Percentiles rank a stretch among this genome's conserved stretches.
These are phyloP conservation scores for Perizoma affinitatum DNA, from an alignment of 2,888 invertebrate species.

Conservation along the genomic window DNA sequence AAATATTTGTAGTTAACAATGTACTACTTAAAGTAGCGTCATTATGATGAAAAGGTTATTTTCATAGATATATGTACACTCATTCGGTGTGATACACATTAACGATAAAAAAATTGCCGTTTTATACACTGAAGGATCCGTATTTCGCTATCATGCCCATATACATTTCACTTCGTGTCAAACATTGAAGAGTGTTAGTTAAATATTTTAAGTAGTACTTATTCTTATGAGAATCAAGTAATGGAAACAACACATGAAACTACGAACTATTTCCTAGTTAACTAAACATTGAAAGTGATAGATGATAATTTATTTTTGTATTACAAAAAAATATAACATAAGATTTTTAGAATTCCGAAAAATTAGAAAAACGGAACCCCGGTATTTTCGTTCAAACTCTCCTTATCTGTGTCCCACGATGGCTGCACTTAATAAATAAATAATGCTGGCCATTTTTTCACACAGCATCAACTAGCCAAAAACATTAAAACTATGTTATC, in stretches of 20 bases:
- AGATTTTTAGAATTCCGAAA: not conserved
- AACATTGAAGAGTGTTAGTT: conserved; percentile 27
- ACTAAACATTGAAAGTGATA: conserved; percentile 32
- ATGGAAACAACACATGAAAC: not conserved
- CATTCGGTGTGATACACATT: conserved; percentile 13
- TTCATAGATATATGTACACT: conserved; percentile 6
- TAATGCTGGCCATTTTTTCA: no score
- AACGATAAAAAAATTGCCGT: conserved; percentile 27
- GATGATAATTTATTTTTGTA: conserved; percentile 42
- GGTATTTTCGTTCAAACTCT: no score
- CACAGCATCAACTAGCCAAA: no score
- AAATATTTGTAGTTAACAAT: conserved; percentile 24
- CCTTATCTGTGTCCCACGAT: no score
- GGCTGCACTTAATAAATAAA: no score
- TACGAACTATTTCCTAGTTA: not conserved
- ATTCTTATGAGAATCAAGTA: conserved; percentile 28
- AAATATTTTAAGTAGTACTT: conserved; percentile 12
- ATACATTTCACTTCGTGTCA: conserved; percentile 26
- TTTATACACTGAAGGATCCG: conserved; percentile 17
- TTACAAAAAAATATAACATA: conserved; percentile 26
- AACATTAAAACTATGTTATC: no score
- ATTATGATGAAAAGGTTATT: conserved; percentile 23
- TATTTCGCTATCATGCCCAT: conserved; percentile 22
- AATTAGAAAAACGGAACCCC: not conserved
- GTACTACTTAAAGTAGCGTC: conserved; percentile 29